Percentiles rank a stretch among this genome's conserved stretches.
Conservation (phyloP, 1,140 invertebrate species). For the Drosophila tropicalis region DNA sequence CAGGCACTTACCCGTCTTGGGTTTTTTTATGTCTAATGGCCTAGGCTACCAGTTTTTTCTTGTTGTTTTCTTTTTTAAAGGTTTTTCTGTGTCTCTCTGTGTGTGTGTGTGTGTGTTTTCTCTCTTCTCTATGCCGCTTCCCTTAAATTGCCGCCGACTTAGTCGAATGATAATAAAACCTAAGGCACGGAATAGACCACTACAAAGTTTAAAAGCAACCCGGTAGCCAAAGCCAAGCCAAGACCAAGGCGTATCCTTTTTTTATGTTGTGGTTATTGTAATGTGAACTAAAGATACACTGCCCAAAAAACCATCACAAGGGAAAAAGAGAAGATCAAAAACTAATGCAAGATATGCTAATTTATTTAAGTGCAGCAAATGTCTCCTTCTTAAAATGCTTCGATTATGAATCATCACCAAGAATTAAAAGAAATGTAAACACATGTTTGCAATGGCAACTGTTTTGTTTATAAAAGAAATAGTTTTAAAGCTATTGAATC, state of each 20-base stretch:
- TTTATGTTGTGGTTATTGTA: slow-evolving; percentile 81
- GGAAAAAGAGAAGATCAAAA: background rate
- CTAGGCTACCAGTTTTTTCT: slow-evolving; percentile 67
- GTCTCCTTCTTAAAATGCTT: background rate
- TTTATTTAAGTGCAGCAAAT: slow-evolving; percentile 10
- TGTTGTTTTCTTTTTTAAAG: slow-evolving; percentile 5
- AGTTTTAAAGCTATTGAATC: background rate
- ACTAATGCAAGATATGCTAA: slow-evolving; percentile 44
- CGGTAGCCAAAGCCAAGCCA: slow-evolving; percentile 20
- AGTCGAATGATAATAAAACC: slow-evolving; percentile 70
- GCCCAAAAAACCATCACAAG: slow-evolving; percentile 7
- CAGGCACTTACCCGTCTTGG: slow-evolving; percentile 60
- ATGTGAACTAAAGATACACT: slow-evolving; percentile 65
- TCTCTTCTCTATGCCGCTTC: slow-evolving; percentile 60
- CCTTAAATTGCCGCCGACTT: slow-evolving; percentile 67
- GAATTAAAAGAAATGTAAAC: background rate
- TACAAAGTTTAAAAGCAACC: slow-evolving; percentile 70
- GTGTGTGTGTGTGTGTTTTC: no score
- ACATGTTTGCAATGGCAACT: background rate
- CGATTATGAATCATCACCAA: background rate
- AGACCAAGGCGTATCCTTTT: slow-evolving; percentile 66
- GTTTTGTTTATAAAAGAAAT: background rate
- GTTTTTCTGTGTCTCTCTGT: slow-evolving; percentile 15
- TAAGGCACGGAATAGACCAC: slow-evolving; percentile 57
- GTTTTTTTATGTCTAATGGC: slow-evolving; percentile 67